Conservation (phyloP, 2,113 vertebrate genomes). For the Elachura formosa region DNA sequence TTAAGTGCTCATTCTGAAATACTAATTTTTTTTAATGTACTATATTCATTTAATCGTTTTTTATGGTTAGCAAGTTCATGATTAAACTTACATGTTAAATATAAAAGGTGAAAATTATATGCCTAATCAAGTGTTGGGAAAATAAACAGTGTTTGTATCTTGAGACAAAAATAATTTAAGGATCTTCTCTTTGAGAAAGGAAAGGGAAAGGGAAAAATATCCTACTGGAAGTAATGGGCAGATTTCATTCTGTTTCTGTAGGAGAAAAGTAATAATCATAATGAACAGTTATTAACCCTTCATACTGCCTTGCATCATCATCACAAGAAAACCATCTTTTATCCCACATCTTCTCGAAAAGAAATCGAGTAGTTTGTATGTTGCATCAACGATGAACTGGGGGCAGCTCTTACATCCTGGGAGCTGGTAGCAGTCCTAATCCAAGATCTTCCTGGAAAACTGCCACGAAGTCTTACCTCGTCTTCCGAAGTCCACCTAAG, state of each 20-base stretch:
- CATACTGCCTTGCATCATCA: neutral
- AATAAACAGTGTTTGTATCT: constrained; percentile 23
- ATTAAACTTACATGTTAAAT: constrained; percentile 70
- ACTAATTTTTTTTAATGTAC: constrained; percentile 59
- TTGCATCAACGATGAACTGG: fast-evolving
- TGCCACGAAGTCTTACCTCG: fast-evolving
- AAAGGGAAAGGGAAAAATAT: neutral
- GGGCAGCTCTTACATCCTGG: neutral
- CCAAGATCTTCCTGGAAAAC: neutral
- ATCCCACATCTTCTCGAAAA: neutral
- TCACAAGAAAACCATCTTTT: no score
- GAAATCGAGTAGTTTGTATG: fast-evolving
- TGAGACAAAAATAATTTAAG: neutral
- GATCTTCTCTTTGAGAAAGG: neutral
- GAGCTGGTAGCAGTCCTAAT: fast-evolving
- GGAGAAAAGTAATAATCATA: neutral
- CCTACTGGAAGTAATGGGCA: neutral
- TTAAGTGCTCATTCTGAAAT: constrained; percentile 66
- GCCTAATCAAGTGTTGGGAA: constrained; percentile 39
- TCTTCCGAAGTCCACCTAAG: neutral
- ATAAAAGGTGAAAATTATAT: constrained; percentile 66
- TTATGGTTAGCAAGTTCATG: constrained; percentile 65
- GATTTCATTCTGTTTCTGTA: neutral
- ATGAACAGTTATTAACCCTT: neutral
- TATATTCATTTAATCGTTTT: constrained; percentile 63